These are phyloP conservation scores for Aradophagus sp. DNA, from an alignment of 1,140 invertebrate genomes.

Conservation along the genomic window DNA sequence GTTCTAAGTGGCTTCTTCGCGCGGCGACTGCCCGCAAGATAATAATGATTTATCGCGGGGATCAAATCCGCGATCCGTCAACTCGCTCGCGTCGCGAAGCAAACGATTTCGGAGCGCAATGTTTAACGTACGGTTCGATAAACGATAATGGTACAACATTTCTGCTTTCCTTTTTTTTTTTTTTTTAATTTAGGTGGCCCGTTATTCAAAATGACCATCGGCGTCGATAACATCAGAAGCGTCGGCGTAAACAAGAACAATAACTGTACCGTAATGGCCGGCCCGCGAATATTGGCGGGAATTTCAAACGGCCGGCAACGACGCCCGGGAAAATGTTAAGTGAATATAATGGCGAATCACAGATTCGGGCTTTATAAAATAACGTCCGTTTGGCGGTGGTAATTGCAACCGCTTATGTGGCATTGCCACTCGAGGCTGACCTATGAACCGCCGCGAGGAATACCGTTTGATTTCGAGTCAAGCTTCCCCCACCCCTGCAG, in stretches of 20 bases:
- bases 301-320: background rate
- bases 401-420: slow-evolving; percentile 54
- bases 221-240: too few relatives aligned
- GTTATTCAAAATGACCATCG: background rate
- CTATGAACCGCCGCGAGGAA: slow-evolving; percentile 45
- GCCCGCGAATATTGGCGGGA: background rate
- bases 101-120: too few relatives aligned
- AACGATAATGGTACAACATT: too few relatives aligned
- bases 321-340: slow-evolving; percentile 8
- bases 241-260: slow-evolving; percentile 7
- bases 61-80: slow-evolving; percentile 25
- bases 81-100: slow-evolving; percentile 15
- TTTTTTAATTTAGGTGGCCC: slow-evolving; percentile 1
- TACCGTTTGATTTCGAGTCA: slow-evolving; percentile 52
- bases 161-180: slow-evolving; percentile 7
- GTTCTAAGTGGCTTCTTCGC: slow-evolving; percentile 66
- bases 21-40: slow-evolving; percentile 61
- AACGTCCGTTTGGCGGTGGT: slow-evolving; percentile 32
- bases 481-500: slow-evolving; percentile 19
- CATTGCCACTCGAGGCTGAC: slow-evolving; percentile 51
- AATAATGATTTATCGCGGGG: slow-evolving; percentile 66
- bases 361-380: slow-evolving; percentile 29
- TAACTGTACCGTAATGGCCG: background rate
- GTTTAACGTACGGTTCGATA: too few relatives aligned
- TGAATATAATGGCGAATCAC: slow-evolving; percentile 33